These are phyloP conservation scores for Agrypnus murinus DNA, from an alignment of 2,888 invertebrate genomes.

Conservation along the genomic window DNA sequence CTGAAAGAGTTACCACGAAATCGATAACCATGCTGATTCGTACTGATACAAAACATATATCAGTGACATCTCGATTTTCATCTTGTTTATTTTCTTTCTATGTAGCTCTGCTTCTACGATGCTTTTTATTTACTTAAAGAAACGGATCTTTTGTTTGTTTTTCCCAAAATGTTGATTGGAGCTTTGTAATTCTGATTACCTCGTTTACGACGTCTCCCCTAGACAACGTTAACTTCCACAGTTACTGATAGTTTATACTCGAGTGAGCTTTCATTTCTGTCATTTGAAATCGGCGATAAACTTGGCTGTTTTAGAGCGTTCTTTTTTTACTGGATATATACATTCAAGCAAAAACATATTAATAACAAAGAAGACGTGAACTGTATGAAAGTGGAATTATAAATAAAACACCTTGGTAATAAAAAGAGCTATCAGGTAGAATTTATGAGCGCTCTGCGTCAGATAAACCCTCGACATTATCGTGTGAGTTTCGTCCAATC, in stretches of 20 bases:
- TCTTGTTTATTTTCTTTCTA: constrained; percentile 50
- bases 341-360: constrained; percentile 4
- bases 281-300: constrained; percentile 8
- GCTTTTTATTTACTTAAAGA: constrained; percentile 44
- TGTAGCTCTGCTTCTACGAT: constrained; percentile 32
- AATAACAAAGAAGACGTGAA: constrained; percentile 27
- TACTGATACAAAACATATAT: constrained; percentile 58
- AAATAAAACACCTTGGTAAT: constrained; percentile 51
- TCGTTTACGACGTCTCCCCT: constrained; percentile 28
- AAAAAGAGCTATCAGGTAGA: constrained; percentile 52
- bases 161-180: constrained; percentile 47
- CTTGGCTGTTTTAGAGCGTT: background rate
- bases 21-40: constrained; percentile 57
- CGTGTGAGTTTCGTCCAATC: constrained; percentile 50
- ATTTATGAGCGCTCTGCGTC: constrained; percentile 49
- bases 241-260: constrained; percentile 18
- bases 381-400: constrained; percentile 43
- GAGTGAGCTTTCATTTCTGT: background rate
- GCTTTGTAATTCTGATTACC: constrained; percentile 46
- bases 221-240: constrained; percentile 14
- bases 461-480: constrained; percentile 52
- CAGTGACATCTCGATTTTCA: constrained; percentile 57
- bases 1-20: constrained; percentile 50
- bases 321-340: too few species aligned
- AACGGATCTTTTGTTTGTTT: constrained; percentile 44